A percentile compares a stretch with the other conserved stretches of the same genome.
phyloP scores from a whole-genome alignment of 2,888 invertebrate genomes.

The Drosophila tanythrix region DNA sequence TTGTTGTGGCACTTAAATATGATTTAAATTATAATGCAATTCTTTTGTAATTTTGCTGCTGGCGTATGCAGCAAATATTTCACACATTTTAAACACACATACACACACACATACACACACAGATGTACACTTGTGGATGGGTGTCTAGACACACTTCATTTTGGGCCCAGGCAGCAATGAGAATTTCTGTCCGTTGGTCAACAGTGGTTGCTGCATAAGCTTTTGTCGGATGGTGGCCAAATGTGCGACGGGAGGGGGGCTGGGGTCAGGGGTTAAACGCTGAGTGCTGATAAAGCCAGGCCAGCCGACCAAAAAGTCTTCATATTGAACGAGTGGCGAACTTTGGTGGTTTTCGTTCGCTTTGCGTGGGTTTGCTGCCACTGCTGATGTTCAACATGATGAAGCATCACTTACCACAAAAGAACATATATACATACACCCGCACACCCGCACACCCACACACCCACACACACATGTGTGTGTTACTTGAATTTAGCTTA shows the following conservation, averaged over 20 bases:
- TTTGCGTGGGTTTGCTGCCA: conserved; percentile 26
- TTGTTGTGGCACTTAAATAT: conserved; percentile 13
- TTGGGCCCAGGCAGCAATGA: conserved; percentile 20
- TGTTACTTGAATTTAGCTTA: conserved; percentile 60
- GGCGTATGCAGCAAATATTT: conserved; percentile 15
- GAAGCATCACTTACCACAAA: conserved; percentile 57
- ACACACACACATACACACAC: conserved; percentile 4
- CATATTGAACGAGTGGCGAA: conserved; percentile 33
- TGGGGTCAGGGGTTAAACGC: conserved; percentile 5
- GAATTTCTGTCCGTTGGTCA: conserved; percentile 52
- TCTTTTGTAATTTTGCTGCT: background rate
- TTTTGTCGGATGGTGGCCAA: conserved; percentile 6
- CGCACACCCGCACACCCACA: background rate
- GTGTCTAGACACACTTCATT: conserved; percentile 29
- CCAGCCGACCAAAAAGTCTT: conserved; percentile 43
- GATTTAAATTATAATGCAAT: conserved; percentile 25
- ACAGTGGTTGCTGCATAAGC: conserved; percentile 33
- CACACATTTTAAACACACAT: conserved; percentile 3
- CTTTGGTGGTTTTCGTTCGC: conserved; percentile 37
- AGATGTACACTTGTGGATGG: conserved; percentile 2
- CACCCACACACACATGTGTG: conserved; percentile 10
- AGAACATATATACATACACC: background rate
- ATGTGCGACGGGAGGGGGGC: background rate
- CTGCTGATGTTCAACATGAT: conserved; percentile 50
- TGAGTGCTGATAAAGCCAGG: conserved; percentile 47